Percentiles rank a stretch among this genome's conserved stretches.
These are phyloP conservation scores for Psilanteris sp. DNA, from an alignment of 1,140 invertebrate genomes.

Conservation along the genomic window DNA sequence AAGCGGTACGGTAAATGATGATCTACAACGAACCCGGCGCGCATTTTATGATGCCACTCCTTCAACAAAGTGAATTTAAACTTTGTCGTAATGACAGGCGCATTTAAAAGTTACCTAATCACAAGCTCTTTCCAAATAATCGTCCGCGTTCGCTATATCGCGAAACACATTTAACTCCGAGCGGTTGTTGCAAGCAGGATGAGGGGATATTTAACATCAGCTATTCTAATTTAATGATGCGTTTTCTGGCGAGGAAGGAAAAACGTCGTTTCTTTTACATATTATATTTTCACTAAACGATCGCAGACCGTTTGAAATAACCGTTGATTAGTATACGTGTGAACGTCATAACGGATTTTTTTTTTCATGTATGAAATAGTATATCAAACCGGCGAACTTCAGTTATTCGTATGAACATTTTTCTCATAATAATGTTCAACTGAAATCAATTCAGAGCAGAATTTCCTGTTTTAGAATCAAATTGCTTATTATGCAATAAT, in stretches of 20 bases:
- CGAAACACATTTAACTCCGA: slow-evolving; percentile 7
- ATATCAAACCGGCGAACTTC: slow-evolving; percentile 12
- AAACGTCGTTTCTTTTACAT: slow-evolving; percentile 38
- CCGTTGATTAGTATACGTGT: slow-evolving; percentile 57
- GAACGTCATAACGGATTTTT: slow-evolving; percentile 52
- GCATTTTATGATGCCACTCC: slow-evolving; percentile 51
- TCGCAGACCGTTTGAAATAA: slow-evolving; percentile 33
- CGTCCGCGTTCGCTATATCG: slow-evolving; percentile 4
- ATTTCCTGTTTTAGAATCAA: slow-evolving; percentile 42
- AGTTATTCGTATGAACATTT: slow-evolving; percentile 24
- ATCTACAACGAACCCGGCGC: background rate
- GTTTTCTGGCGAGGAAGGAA: slow-evolving; percentile 19
- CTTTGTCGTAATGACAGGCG: slow-evolving; percentile 14
- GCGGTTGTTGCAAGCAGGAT: background rate
- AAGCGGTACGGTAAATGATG: slow-evolving; percentile 42
- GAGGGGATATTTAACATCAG: slow-evolving; percentile 11
- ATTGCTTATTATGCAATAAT: slow-evolving; percentile 26
- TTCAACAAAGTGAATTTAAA: slow-evolving; percentile 40
- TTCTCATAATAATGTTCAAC: slow-evolving; percentile 31
- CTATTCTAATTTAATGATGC: slow-evolving; percentile 37
- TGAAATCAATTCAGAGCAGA: slow-evolving; percentile 26
- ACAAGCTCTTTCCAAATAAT: slow-evolving; percentile 34
- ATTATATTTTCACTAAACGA: slow-evolving; percentile 53
- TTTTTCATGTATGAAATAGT: slow-evolving; percentile 19
- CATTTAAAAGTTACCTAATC: slow-evolving; percentile 32